Base-by-base conservation (phyloP, 2,113 vertebrate genomes). In the Bujurquina vittata region DNA sequence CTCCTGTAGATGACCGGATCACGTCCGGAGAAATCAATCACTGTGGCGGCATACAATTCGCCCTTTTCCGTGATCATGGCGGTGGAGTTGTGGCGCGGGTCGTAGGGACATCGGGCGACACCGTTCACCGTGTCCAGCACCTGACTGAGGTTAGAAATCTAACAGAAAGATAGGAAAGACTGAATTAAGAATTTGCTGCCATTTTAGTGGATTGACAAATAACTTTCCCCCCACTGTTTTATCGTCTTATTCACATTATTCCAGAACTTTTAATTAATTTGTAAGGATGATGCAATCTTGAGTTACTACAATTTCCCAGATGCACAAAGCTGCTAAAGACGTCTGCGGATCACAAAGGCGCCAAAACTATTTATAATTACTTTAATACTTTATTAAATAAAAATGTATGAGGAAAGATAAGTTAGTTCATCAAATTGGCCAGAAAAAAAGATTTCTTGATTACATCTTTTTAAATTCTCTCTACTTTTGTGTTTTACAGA, bases 1-100 rank as follows among this genome's bases (percentile, higher is more conserved):
- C 98, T 99, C 49, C 98, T 96, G 92, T 99, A 99, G 87, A 99
- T 97, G 75, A 98, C 98, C 0, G 98, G 98, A 89, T 99, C 98
- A 1, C 98, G 97, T 20, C 98, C 98, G 0, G 98, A 98, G 92
- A 99, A 99, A 80, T 99, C 98, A 90, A 98, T 98, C 89, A 98
- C 98, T 0, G 98, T 99, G 0, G 98, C 98, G 0, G 98, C 98
- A 4, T 99, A 99, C n/a, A 99, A 83, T 88, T 99, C 98, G 4
- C 98, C 98, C 2, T 94, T 95, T 37, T 96, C 95, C 0, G 97
- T 98, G 17, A 99, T 94, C 81, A 99, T 96, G 29, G 98, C 97
- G 0, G 98, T 99, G 86, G 98, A 99, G 79, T 99, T 99, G 93
- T 99, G 98, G 56, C 97, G 97, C 0, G 97, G 98, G 89, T 98